Percentiles rank a stretch among this genome's conserved stretches.
phyloP scores from a whole-genome alignment of 2,888 invertebrate genomes.

The Lasiommata megera region DNA sequence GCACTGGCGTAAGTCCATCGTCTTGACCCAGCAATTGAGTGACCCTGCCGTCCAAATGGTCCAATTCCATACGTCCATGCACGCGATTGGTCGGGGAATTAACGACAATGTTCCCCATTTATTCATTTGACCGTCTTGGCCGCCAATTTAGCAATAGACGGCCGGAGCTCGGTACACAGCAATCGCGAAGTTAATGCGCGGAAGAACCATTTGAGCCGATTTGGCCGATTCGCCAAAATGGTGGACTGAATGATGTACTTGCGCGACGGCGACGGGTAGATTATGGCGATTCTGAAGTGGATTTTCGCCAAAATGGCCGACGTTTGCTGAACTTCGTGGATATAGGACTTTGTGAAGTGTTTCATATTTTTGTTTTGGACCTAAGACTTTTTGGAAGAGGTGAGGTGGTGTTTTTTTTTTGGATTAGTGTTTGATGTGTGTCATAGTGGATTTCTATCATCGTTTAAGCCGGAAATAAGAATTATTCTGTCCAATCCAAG shows the following conservation, averaged over 20 bases:
- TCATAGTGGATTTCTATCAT: no score
- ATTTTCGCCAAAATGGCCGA: constrained; percentile 74
- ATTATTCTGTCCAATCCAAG: no score
- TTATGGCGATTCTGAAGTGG: constrained; percentile 46
- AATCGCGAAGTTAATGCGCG: constrained; percentile 31
- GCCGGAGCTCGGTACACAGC: constrained; percentile 28
- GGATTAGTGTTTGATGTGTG: no score
- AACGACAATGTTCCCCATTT: constrained; percentile 67
- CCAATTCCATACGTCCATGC: constrained; percentile 61
- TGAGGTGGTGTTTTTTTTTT: constrained; percentile 42
- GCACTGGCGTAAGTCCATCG: constrained; percentile 39
- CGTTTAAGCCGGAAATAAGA: no score
- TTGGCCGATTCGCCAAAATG: constrained; percentile 44
- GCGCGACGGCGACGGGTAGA: constrained; percentile 52
- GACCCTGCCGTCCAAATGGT: constrained; percentile 73
- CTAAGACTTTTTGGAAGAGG: constrained; percentile 52
- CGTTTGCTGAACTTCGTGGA: constrained; percentile 39
- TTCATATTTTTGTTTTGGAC: constrained; percentile 26
- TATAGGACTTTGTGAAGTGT: constrained; percentile 44
- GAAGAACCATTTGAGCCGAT: neutral
- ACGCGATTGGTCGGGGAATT: constrained; percentile 70
- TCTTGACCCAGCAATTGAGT: constrained; percentile 58
- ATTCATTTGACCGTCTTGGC: constrained; percentile 64
- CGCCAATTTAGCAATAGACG: constrained; percentile 69
- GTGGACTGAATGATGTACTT: constrained; percentile 61